A percentile compares a stretch with the other conserved stretches of the same genome.
phyloP scores from a whole-genome alignment of 2,113 vertebrate genomes.

The Hoplias malabaricus region DNA sequence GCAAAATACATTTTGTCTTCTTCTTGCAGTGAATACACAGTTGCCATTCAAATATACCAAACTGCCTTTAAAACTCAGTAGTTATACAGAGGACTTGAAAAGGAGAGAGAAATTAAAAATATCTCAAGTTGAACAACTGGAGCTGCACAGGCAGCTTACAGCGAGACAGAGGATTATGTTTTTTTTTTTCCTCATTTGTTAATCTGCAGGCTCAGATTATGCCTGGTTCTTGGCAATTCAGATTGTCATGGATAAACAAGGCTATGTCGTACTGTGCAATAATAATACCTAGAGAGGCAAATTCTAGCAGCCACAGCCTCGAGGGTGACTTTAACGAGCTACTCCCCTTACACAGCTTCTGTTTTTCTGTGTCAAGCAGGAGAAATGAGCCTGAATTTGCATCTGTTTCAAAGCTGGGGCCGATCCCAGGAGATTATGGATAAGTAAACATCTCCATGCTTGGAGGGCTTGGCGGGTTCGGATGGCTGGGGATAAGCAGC shows the following conservation, averaged over 20 bases:
- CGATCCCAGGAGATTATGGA: constrained; percentile 5
- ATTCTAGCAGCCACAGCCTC: constrained; percentile 37
- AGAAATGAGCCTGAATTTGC: constrained; percentile 56
- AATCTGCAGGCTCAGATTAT: constrained; percentile 2
- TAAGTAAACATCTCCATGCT: neutral
- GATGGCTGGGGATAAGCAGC: neutral
- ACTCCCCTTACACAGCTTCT: constrained; percentile 50
- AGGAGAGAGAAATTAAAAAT: neutral
- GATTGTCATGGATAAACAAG: neutral
- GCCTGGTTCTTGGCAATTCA: constrained; percentile 8
- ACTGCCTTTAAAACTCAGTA: neutral
- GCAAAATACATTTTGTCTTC: neutral
- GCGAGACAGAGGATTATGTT: constrained; percentile 5
- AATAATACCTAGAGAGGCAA: constrained; percentile 4
- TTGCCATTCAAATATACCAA: neutral
- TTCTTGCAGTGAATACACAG: neutral
- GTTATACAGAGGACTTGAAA: neutral
- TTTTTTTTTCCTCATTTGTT: neutral
- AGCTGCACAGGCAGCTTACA: neutral
- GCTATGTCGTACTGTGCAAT: neutral
- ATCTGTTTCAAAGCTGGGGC: constrained; percentile 50
- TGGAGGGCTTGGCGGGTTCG: neutral
- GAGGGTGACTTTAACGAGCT: constrained; percentile 66
- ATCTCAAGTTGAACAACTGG: neutral
- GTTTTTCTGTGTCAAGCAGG: constrained; percentile 55